Conservation (phyloP, 2,888 invertebrate species). For the Gastracanthus pulcherrimus region DNA sequence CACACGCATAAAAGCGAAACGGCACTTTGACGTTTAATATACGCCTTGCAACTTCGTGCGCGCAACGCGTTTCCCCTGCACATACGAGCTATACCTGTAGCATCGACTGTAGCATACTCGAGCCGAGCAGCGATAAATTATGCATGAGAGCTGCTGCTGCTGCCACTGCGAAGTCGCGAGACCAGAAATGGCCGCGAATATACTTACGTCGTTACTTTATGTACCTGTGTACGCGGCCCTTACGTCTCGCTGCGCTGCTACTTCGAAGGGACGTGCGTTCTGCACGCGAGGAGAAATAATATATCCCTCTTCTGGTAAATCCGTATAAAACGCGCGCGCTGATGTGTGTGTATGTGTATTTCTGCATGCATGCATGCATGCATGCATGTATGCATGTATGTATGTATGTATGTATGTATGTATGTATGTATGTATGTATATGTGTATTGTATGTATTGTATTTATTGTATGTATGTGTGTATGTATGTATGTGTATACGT, state of each 20-base stretch:
- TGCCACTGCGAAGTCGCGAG: background rate
- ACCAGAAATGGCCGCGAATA: slow-evolving; percentile 17
- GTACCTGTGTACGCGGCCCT: background rate
- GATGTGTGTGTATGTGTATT: background rate
- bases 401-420: too few relatives aligned
- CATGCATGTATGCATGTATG: too few relatives aligned
- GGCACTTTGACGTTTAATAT: background rate
- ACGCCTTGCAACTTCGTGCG: too few relatives aligned
- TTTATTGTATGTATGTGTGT: too few relatives aligned
- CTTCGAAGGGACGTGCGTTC: background rate
- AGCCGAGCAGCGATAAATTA: slow-evolving; percentile 63
- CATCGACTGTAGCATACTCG: background rate
- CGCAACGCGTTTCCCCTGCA: too few relatives aligned
- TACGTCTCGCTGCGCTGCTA: background rate
- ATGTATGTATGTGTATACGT: background rate
- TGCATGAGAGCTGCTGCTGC: slow-evolving; percentile 64
- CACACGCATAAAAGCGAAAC: too few relatives aligned
- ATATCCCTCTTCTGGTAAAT: too few relatives aligned
- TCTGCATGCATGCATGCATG: too few relatives aligned
- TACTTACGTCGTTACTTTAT: background rate
- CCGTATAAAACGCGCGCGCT: background rate
- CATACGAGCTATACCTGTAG: too few relatives aligned
- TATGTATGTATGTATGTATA: too few relatives aligned
- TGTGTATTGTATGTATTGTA: too few relatives aligned
- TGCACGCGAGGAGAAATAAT: background rate